A percentile compares a stretch with the other conserved stretches of the same genome.
These are phyloP conservation scores for Benthosema pterotum DNA, from an alignment of 2,797 vertebrate species.

Conservation along the genomic window DNA sequence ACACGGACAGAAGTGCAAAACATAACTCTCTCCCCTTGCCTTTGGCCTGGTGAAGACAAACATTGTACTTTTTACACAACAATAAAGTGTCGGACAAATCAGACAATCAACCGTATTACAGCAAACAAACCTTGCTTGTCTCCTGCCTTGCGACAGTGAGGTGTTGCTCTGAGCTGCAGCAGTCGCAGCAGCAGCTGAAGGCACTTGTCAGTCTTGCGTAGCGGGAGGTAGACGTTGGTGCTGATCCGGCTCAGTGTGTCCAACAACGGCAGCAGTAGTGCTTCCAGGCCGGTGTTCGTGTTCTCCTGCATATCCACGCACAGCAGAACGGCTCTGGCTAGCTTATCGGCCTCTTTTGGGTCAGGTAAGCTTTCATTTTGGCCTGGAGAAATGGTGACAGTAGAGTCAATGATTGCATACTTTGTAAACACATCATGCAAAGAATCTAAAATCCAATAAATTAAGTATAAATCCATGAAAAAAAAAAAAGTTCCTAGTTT, in stretches of 20 bases:
- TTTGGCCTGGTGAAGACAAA: no score
- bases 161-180: constrained; percentile 72
- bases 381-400: constrained; percentile 50
- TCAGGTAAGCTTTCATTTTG: constrained; percentile 77
- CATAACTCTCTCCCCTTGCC: no score
- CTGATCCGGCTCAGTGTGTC: constrained; percentile 87
- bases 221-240: constrained; percentile 88
- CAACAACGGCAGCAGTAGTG: constrained; percentile 86
- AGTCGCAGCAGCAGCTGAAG: constrained; percentile 88
- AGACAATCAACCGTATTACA: background rate
- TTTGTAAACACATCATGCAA: background rate
- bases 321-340: constrained; percentile 86
- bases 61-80: no score
- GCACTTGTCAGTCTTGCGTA: constrained; percentile 89
- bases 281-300: constrained; percentile 71
- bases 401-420: constrained; percentile 4
- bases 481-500: no score
- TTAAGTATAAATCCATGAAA: no score
- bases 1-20: no score
- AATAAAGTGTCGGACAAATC: no score
- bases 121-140: constrained; percentile 65
- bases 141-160: constrained; percentile 5
- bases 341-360: constrained; percentile 84
- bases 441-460: no score
- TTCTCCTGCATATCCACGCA: constrained; percentile 84